Evolutionary conservation across 1,140 invertebrate species (phyloP), one percentile per base, ranked within the genome.

Genomic region (Orchesella cincta): DNA sequence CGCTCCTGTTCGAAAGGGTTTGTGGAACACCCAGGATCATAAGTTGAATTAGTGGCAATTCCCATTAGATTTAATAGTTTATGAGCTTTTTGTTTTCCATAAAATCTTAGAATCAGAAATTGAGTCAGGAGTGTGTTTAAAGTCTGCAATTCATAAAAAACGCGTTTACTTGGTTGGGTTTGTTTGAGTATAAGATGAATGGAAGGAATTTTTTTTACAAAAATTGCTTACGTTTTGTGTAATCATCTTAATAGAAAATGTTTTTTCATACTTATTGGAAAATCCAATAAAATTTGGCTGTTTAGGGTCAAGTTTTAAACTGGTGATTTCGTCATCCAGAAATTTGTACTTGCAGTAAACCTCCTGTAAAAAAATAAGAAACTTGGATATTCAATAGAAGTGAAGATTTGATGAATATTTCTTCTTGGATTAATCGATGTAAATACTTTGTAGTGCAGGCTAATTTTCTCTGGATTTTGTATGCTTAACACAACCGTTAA

Each of bases 321-420:
- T n/a, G n/a, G n/a, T n/a, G n/a, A 33, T 67, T 67, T 67, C 14
- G 62, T 67, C 31, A 67, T 33, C 31, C 8, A 67, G 12, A 33
- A 67, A 67, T 23, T 67, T 29, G 31, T 67, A 67, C 31, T 67
- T 67, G 62, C 62, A 67, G 31, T 67, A 67, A 33, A 67, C 33
- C 2, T 67, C 62, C 62, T 67, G 23, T 67, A 31, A 31, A 8
- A 31, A 31, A 29, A 31, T 12, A 46, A 46, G 39, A 8, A 20
- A 12, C 8, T 46, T 46, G 39, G n/a, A n/a, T n/a, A n/a, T n/a
- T n/a, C n/a, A n/a, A n/a, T n/a, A n/a, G n/a, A n/a, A n/a, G n/a
- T n/a, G n/a, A n/a, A n/a, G n/a, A n/a, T n/a, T n/a, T n/a, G n/a
- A n/a, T n/a, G n/a, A n/a, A n/a, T n/a, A n/a, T n/a, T n/a, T n/a